Conservation (phyloP, 64 coral and sea anemone species). For the Orbicella faveolata region DNA sequence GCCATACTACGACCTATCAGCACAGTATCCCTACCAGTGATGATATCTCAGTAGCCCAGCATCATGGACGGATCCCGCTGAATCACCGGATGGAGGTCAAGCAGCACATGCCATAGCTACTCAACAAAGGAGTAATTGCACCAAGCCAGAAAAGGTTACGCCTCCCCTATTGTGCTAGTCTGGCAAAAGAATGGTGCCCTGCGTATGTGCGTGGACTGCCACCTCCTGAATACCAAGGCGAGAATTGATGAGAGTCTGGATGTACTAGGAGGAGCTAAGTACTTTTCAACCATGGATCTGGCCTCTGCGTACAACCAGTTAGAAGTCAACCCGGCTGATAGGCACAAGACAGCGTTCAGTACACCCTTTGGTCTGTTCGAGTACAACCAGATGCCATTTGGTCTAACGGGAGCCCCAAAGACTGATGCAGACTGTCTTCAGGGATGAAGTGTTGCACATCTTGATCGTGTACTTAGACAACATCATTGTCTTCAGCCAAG, state of each 20-base stretch:
- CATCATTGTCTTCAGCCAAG: slow-evolving; percentile 37
- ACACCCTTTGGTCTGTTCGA: slow-evolving; percentile 47
- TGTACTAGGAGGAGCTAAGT: background rate
- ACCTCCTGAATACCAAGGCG: background rate
- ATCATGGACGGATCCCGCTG: slow-evolving; percentile 38
- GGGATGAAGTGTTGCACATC: background rate
- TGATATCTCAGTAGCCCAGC: slow-evolving; percentile 41
- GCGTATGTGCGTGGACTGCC: slow-evolving; percentile 25
- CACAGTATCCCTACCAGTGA: slow-evolving; percentile 47
- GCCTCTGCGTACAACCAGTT: slow-evolving; percentile 33
- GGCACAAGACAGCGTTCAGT: slow-evolving; percentile 57
- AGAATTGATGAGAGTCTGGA: slow-evolving; percentile 45
- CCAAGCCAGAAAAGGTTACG: slow-evolving; percentile 35
- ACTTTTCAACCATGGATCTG: slow-evolving; percentile 39
- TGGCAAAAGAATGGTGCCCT: slow-evolving; percentile 34
- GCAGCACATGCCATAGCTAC: slow-evolving; percentile 55
- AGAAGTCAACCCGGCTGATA: background rate
- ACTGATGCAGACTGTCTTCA: slow-evolving; percentile 48
- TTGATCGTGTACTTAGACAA: slow-evolving; percentile 61
- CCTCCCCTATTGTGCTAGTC: slow-evolving; percentile 61
- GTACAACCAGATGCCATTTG: slow-evolving; percentile 41
- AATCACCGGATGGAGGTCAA: slow-evolving; percentile 46
- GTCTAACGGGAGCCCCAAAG: slow-evolving; percentile 19
- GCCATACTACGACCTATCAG: slow-evolving; percentile 32
- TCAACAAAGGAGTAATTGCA: slow-evolving; percentile 29